Conservation (phyloP, 53 echinoderm and acorn worm genomes). For the Apostichopus leukothele region DNA sequence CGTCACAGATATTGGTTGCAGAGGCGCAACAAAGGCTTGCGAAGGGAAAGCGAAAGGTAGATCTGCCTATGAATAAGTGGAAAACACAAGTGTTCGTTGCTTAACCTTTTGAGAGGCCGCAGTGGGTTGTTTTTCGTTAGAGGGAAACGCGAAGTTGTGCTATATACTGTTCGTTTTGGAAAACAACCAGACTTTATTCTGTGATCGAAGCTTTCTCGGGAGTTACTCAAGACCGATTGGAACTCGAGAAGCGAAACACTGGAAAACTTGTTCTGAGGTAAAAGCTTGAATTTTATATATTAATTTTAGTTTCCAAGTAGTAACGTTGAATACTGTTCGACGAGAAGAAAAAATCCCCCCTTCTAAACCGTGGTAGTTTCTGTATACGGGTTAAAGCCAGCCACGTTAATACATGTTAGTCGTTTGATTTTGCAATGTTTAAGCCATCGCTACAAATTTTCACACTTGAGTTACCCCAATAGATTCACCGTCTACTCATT, state of each 20-base stretch:
- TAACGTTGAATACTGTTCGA: neutral
- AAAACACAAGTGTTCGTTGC: slow-evolving; percentile 41
- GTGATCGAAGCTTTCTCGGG: neutral
- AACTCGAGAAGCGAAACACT: neutral
- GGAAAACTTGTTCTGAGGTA: neutral
- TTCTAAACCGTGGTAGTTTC: neutral
- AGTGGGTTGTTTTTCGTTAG: slow-evolving; percentile 45
- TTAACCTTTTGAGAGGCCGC: slow-evolving; percentile 47
- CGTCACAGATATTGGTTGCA: slow-evolving; percentile 38
- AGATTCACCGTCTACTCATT: neutral
- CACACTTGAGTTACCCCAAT: slow-evolving; percentile 7
- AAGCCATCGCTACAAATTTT: slow-evolving; percentile 6
- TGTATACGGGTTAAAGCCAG: no score
- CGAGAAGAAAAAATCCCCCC: neutral
- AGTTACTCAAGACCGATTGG: neutral
- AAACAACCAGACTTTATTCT: neutral
- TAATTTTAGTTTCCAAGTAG: neutral
- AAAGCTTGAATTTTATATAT: neutral
- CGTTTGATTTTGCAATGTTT: slow-evolving; percentile 12
- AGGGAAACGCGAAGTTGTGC: slow-evolving; percentile 6
- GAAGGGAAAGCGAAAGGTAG: slow-evolving; percentile 43
- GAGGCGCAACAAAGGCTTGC: slow-evolving; percentile 37
- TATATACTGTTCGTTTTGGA: neutral
- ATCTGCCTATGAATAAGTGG: slow-evolving; percentile 1
- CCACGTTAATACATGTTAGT: neutral